Evolutionary conservation across 2,797 vertebrate species (phyloP), one percentile per base, ranked within the genome.

Genomic region (Anomalospiza imberbis): DNA sequence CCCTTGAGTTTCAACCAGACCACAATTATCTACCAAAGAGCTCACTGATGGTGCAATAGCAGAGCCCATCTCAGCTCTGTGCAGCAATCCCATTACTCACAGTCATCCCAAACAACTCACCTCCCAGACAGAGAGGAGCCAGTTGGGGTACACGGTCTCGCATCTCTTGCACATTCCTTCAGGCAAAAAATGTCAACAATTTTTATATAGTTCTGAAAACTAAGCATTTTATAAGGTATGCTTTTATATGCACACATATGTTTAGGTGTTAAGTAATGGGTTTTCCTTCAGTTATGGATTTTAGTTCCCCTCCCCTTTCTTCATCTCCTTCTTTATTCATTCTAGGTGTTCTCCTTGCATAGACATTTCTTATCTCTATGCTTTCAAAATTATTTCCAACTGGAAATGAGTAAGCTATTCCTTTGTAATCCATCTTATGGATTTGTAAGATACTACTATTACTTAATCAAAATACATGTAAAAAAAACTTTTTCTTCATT

Each of bases 111-210:
- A 83, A 84, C 38, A 82, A 51, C 51, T 83, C 87, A 83, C 61
- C 51, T 85, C 54, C 72, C 82, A 92, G 85, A 89, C 72, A 85
- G 50, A 91, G 70, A 93, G 93, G 61, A 95, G 84, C 68, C 91
- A 42, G 54, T 2, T 85, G 73, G 75, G 73, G 42, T 65, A 51
- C 50, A 25, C 0, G 1, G 28, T 63, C 72, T 74, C 8, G 9
- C 50, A 68, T 61, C 42, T 89, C 78, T 60, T 62, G 75, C 62
- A 80, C 82, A 72, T 93, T 93, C 58, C 55, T 85, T 73, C 73
- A 24, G 65, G 62, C 3, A 7, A 95, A 93, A 94, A 91, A 71
- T 32, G 47, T 34, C 32, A 74, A 70, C 62, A 28, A 65, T 29
- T 89, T 89, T 62, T 70, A 88, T 66, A 60, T 24, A 22, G 38